Conservation (phyloP, 2,113 vertebrate genomes). For the Synodontis membranacea region DNA sequence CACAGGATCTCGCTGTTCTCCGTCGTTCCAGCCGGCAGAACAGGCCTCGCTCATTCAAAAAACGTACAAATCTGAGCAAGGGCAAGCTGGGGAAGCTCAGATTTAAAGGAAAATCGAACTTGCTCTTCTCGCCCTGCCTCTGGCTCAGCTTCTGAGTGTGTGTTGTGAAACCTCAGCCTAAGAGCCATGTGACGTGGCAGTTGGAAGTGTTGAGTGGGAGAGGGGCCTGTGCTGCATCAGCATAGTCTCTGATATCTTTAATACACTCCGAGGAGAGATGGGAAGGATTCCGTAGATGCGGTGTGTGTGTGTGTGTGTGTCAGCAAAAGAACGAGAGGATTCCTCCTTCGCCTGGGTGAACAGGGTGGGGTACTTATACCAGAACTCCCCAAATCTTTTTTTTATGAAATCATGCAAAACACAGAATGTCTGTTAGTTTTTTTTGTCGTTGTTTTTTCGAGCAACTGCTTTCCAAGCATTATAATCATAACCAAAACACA, state of each 20-base stretch:
- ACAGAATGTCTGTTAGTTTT: not conserved
- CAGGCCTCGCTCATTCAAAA: not conserved
- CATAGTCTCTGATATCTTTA: conserved; percentile 48
- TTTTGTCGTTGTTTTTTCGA: not conserved
- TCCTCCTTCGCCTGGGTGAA: conserved; percentile 10
- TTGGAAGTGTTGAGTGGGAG: conserved; percentile 32
- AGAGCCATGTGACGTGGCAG: conserved; percentile 54
- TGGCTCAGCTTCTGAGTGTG: conserved; percentile 24
- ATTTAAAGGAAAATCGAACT: not conserved
- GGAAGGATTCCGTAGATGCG: conserved; percentile 1
- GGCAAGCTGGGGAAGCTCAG: conserved; percentile 1
- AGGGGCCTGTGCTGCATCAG: conserved; percentile 45
- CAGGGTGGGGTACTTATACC: not conserved
- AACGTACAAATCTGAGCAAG: conserved; percentile 10
- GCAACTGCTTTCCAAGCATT: conserved; percentile 16
- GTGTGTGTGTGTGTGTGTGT: not conserved
- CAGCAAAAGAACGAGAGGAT: conserved; percentile 25
- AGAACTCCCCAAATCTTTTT: conserved; percentile 13
- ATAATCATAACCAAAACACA: not conserved
- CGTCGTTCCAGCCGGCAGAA: not conserved
- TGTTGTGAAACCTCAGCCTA: conserved; percentile 35
- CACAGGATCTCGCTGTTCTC: not conserved
- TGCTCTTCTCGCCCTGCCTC: conserved; percentile 10
- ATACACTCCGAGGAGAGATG: conserved; percentile 37
- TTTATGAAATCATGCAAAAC: not conserved